Evolutionary conservation across 2,113 vertebrate species (phyloP).

Genomic region (Oryzias curvinotus): DNA sequence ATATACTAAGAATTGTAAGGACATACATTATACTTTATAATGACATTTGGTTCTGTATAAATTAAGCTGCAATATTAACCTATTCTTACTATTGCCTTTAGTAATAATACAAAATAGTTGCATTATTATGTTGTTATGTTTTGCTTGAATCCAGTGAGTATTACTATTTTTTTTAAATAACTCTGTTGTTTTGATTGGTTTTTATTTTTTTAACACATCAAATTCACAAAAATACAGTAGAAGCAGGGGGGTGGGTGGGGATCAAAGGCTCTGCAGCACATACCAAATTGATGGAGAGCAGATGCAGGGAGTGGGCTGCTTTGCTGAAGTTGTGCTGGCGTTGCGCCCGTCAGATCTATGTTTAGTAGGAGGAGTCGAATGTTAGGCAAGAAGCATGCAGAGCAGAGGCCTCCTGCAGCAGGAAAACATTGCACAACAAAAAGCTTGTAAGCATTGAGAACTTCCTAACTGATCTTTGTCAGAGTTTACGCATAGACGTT

Average conservation of each 20-base stretch:
- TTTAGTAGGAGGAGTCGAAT: constrained; percentile 58
- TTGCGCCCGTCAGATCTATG: constrained; percentile 52
- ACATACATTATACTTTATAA: constrained; percentile 46
- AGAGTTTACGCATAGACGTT: constrained; percentile 10
- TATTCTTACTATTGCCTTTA: no score
- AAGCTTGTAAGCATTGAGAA: constrained; percentile 35
- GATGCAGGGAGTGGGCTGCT: constrained; percentile 74
- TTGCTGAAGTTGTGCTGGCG: constrained; percentile 59
- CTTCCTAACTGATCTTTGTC: constrained; percentile 16
- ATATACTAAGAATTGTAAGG: not conserved
- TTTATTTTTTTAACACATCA: constrained; percentile 30
- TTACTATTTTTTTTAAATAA: constrained; percentile 68
- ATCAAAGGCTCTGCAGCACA: constrained; percentile 77
- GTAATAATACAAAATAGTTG: no score
- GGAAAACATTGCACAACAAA: constrained; percentile 47
- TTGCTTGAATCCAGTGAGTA: constrained; percentile 44
- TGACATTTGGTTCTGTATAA: constrained; percentile 40
- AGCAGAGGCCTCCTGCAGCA: constrained; percentile 35
- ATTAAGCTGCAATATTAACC: constrained; percentile 25
- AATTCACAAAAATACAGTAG: constrained; percentile 12
- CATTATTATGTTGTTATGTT: constrained; percentile 2
- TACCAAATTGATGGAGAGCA: constrained; percentile 80
- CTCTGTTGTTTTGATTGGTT: constrained; percentile 51
- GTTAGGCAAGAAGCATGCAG: constrained; percentile 54
- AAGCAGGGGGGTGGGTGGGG: constrained; percentile 44